Percentiles rank a stretch among this genome's conserved stretches.
Conservation (phyloP, 2,888 invertebrate genomes). For the Marasmarcha lunaedactyla region DNA sequence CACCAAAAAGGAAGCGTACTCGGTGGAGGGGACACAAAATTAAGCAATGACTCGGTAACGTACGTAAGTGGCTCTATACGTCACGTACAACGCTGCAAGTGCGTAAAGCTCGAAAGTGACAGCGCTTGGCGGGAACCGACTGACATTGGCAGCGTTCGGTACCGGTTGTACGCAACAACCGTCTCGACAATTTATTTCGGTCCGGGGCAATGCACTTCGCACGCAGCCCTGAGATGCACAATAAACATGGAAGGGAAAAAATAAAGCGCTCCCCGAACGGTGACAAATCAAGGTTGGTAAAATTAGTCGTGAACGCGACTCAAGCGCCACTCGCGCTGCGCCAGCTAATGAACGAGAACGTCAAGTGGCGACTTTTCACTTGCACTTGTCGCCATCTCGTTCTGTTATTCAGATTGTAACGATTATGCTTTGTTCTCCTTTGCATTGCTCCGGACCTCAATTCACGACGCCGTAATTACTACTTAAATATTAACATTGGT, state of each 20-base stretch:
- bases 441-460: neutral
- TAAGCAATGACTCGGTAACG: no score
- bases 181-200: constrained; percentile 68
- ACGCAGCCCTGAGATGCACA: constrained; percentile 54
- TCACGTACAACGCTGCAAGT: constrained; percentile 9
- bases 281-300: constrained; percentile 46
- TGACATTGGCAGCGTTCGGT: constrained; percentile 38
- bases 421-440: neutral
- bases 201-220: constrained; percentile 66
- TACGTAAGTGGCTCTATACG: no score
- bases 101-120: constrained; percentile 35
- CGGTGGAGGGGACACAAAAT: no score
- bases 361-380: constrained; percentile 19
- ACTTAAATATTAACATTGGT: neutral
- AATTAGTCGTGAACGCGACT: constrained; percentile 27
- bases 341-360: constrained; percentile 19
- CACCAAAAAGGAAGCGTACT: no score
- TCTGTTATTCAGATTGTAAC: constrained; percentile 6
- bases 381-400: neutral
- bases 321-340: constrained; percentile 23
- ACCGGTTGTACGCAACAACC: constrained; percentile 57
- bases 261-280: constrained; percentile 27
- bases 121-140: constrained; percentile 38
- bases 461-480: neutral
- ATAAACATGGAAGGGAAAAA: constrained; percentile 32